Conservation (phyloP, 2,113 vertebrate species). For the Cepphus grylle region DNA sequence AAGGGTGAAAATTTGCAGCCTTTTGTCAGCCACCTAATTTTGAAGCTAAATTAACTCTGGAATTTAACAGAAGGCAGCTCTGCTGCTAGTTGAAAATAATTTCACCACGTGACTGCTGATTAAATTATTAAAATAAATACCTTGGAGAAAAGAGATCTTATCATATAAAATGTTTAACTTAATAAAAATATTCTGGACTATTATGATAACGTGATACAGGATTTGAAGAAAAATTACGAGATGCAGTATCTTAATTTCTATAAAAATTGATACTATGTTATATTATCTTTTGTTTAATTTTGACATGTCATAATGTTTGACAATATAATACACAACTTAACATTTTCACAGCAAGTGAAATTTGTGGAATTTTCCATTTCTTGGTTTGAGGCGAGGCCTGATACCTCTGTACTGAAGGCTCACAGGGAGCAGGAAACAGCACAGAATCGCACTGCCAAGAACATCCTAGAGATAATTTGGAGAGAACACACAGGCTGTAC, state of each 20-base stretch:
- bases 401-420: neutral
- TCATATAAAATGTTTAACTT: neutral
- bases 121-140: neutral
- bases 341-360: neutral
- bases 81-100: neutral
- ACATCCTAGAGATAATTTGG: neutral
- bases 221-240: neutral
- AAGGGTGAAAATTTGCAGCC: neutral
- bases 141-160: neutral
- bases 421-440: neutral
- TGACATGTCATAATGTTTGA: neutral
- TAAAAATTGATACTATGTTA: neutral
- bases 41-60: neutral
- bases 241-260: neutral
- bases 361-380: neutral
- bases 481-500: neutral
- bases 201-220: neutral
- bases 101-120: neutral
- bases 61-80: neutral
- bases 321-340: neutral
- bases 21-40: neutral
- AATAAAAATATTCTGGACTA: neutral
- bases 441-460: neutral
- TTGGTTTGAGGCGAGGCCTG: rapidly evolving
- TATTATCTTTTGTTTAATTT: neutral